Evolutionary conservation across 1,140 invertebrate genomes (phyloP), one percentile per base, ranked within the genome.

Genomic region (Bombus impatiens): DNA sequence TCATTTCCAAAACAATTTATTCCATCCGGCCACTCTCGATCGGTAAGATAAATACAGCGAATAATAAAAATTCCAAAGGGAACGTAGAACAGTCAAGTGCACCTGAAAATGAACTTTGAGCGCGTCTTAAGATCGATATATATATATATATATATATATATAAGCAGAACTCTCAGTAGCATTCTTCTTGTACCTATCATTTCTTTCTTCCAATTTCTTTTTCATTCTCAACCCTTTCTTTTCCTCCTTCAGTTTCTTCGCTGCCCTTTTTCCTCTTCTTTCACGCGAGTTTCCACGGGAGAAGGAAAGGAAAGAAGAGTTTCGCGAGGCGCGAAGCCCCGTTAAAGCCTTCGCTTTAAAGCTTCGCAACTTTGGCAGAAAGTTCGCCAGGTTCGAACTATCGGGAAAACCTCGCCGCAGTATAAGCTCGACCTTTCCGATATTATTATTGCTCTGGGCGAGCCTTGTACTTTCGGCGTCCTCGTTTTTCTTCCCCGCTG

Each of bases 301-400:
- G 59, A 62, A 22, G 28, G 32, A 35, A 35, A 42, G 37, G 77
- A 44, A 65, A 37, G 71, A 84, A 86, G 82, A 88, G 90, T 91
- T 87, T 79, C 84, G 67, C 62, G 57, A 83, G 86, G 87, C 86
- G 90, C 88, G 90, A 92, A 93, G 83, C 85, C 87, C 90, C 89
- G 91, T 91, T 93, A 91, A 91, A 93, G 92, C 87, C 89, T 92
- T 92, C 89, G 91, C 89, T 92, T 89, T 91, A 92, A 93, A 92
- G 92, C 90, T 91, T 91, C 80, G 86, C 88, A 92, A 92, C 91
- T 92, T 92, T 84, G 84, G 84, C 87, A 76, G 86, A 92, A 93
- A 93, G 89, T 93, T 93, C 86, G 35, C 44, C 25, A 25, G 74
- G 84, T 91, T 91, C 87, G 86, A 93, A 93, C 91, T 93, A 93